Percentiles rank a stretch among this genome's conserved stretches.
phyloP scores from a whole-genome alignment of 2,113 vertebrate genomes.

The Coptodon bakossiorum region DNA sequence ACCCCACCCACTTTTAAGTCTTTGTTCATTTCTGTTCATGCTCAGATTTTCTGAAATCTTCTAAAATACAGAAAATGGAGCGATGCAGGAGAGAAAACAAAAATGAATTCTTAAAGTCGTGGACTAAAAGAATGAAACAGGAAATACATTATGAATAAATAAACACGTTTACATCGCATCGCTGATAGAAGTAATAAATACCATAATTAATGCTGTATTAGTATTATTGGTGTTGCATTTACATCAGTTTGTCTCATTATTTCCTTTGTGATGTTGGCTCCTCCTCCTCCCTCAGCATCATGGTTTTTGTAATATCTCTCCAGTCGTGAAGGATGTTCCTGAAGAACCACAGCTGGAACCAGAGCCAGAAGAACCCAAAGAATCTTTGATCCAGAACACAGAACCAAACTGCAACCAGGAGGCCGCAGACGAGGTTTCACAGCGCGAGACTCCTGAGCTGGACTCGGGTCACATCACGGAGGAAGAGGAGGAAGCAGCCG shows the following conservation, averaged over 20 bases:
- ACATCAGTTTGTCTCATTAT: not conserved
- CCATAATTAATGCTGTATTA: not conserved
- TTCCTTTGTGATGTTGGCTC: not conserved
- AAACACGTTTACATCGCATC: not conserved
- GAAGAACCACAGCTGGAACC: conserved; percentile 36
- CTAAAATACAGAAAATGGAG: not conserved
- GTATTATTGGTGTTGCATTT: not conserved
- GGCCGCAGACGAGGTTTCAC: not conserved
- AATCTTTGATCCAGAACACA: not conserved
- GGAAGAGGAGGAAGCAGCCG: not conserved
- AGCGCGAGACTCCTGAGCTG: not conserved
- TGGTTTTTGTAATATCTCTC: not conserved
- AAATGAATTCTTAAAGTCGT: not conserved
- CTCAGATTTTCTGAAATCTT: not conserved
- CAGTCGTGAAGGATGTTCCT: conserved; percentile 49
- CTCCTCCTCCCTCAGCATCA: not conserved
- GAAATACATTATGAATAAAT: not conserved
- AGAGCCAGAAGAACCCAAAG: conserved; percentile 15
- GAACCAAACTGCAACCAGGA: not conserved
- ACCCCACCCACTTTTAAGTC: not conserved
- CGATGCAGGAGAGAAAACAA: not conserved
- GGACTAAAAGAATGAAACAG: not conserved
- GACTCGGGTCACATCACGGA: not conserved
- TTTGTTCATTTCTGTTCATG: not conserved
- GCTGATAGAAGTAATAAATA: too few species aligned